Percentiles rank a stretch among this genome's conserved stretches.
Conservation (phyloP, 1,140 invertebrate genomes). For the Neoseiulus cucumeris region DNA sequence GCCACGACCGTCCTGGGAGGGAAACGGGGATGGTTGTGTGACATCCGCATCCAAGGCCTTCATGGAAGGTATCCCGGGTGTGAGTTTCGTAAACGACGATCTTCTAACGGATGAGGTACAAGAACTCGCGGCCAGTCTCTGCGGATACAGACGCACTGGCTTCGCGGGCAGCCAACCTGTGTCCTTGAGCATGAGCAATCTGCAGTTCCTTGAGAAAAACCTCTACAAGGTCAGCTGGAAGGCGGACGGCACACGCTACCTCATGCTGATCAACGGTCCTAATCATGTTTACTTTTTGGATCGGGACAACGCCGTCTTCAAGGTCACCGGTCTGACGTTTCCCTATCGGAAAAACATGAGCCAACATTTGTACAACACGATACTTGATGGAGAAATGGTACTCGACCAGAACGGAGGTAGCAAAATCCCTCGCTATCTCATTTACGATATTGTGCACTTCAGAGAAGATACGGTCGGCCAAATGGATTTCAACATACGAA, state of each 20-base stretch:
- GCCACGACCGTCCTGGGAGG: conserved; percentile 57
- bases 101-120: conserved; percentile 46
- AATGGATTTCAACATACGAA: conserved; percentile 50
- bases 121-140: conserved; percentile 53
- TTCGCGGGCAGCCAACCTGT: conserved; percentile 95
- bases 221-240: conserved; percentile 99
- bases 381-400: conserved; percentile 94
- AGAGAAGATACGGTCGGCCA: conserved; percentile 27
- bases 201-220: too few species aligned
- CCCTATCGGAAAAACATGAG: conserved; percentile 46
- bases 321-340: conserved; percentile 58
- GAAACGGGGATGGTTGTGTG: conserved; percentile 31
- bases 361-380: conserved; percentile 52
- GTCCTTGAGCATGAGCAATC: conserved; percentile 66
- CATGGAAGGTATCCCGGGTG: conserved; percentile 57
- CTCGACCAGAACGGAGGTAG: conserved; percentile 54
- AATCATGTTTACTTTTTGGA: conserved; percentile 81
- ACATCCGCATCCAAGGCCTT: conserved; percentile 32
- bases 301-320: conserved; percentile 82
- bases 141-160: conserved; percentile 40
- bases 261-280: conserved; percentile 78
- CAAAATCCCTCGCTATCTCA: conserved; percentile 63
- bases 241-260: conserved; percentile 91
- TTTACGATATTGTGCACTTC: conserved; percentile 82
- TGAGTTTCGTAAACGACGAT: conserved; percentile 39